Evolutionary conservation across 1,140 invertebrate species (phyloP).

Genomic region (Globodera ellingtonae): DNA sequence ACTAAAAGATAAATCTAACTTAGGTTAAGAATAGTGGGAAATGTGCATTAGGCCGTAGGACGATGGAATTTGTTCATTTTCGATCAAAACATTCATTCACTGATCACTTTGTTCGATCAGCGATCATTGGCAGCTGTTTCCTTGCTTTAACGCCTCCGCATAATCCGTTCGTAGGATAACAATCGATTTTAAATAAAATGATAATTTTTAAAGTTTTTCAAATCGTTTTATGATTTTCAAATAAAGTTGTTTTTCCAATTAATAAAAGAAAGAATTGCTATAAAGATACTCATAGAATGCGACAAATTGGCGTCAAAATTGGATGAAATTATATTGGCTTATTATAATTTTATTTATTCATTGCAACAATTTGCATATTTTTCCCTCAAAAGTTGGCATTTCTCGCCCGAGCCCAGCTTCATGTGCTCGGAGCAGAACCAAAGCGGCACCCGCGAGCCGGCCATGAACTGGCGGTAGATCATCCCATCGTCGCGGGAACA

Average conservation of each 20-base stretch:
- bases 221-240: too few relatives aligned
- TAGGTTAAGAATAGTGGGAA: too few relatives aligned
- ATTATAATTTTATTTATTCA: background rate
- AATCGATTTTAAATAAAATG: too few relatives aligned
- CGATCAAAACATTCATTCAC: background rate
- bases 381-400: slow-evolving; percentile 25
- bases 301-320: background rate
- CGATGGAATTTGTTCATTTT: background rate
- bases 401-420: slow-evolving; percentile 32
- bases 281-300: too few relatives aligned
- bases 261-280: too few relatives aligned
- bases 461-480: slow-evolving; percentile 27
- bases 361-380: slow-evolving; percentile 25
- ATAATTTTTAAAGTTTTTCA: too few relatives aligned
- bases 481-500: slow-evolving; percentile 31
- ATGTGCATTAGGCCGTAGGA: too few relatives aligned
- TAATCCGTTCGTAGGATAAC: too few relatives aligned
- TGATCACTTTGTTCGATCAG: background rate
- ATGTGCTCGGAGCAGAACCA: slow-evolving; percentile 30
- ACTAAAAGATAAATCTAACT: too few relatives aligned
- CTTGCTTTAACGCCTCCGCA: background rate
- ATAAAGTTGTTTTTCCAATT: too few relatives aligned
- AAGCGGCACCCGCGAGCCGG: slow-evolving; percentile 1
- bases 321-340: background rate
- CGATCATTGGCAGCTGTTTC: background rate